Base-by-base conservation (phyloP, 2,113 vertebrate genomes). In the Oxygymnocypris stewartii region DNA sequence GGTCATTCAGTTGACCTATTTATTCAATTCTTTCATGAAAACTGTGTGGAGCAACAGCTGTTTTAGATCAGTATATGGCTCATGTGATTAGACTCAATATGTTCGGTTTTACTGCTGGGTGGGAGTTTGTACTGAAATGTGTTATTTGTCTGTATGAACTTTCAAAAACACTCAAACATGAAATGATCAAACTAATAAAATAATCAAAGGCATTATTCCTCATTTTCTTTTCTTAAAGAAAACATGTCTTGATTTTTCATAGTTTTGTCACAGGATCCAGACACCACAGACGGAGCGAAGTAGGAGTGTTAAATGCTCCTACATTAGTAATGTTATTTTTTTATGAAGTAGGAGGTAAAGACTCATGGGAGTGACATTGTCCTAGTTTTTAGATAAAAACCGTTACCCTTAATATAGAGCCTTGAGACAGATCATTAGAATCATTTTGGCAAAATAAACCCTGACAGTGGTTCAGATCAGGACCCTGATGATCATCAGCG, bases 361-460 rank as follows among this genome's bases (percentile, higher is more conserved):
- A 61, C 57, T 61, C 57, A 61, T 61, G 57, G 57, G 57, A 61
- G 57, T 61, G 57, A 61, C 57, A 61, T 61, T 61, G 57, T 61
- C 57, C 57, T 61, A 61, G 57, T n/a, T 61, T 61, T 61, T 61
- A 61, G 23, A 61, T 61, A 23, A n/a, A 54, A 61, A n/a, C 23
- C 1, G 20, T n/a, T 61, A 10, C 57, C 20, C 20, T 61, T 61
- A n/a, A 10, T 61, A n/a, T 61, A 61, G 8, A 61, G 57, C 57
- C 3, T 23, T 4, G 57, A 61, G 57, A 61, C 57, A 61, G 54
- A 59, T 59, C 54, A 23, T 23, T 59, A 59, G 2, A 59, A 23
- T n/a, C 20, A 61, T 61, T 61, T n/a, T 61, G 23, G 20, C 57
- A 61, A n/a, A 61, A 61, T 61, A 61, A 61, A 61, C 57, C 3